Base-by-base conservation (phyloP, 2,888 invertebrate genomes). In the Heliconius ismenius region DNA sequence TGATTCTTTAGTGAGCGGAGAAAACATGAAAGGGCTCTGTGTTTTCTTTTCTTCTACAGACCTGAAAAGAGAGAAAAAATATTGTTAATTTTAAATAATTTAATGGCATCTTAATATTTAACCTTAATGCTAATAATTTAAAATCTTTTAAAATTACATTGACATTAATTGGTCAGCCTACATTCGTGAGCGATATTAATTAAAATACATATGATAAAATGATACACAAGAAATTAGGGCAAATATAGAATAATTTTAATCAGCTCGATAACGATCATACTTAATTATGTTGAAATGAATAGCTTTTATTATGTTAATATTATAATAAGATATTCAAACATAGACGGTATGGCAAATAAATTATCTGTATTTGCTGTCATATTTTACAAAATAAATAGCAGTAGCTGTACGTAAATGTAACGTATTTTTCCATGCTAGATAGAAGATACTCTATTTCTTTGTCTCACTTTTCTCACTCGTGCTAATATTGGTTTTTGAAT, bases 1-100 rank as follows among this genome's bases (percentile, higher is more conserved):
- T 11, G 90, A 92, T 75, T 91, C 91, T 81, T 89, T 93, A 70
- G 92, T 91, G 73, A 94, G 88, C 2, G 92, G 92, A 63, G 90
- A 79, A 81, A 91, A 89, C 21, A 87, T 84, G 78, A 89, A 83
- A 73, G 88, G 79, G 75, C 84, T 86, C 65, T 88, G 86, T 64
- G 85, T 78, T 77, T 86, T 87, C 58, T 87, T 84, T 76, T 92
- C 88, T 79, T 89, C 91, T 64, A 90, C 85, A 58, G 92, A 90
- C 86, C 93, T 93, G 92, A 69, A 92, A 92, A 60, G 18, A 73
- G 18, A 18, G 7, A 21, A 28, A 0, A 70, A 6, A 54, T 54
- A 54, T 28, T 21, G 32, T 54, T 70, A 54, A 54, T 2, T 9
- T 60, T n/a, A 11, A 36, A 26, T 4, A 58, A 32, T 21, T 0